Conservation (phyloP, 2,888 invertebrate genomes). For the Epinotia bilunana region DNA sequence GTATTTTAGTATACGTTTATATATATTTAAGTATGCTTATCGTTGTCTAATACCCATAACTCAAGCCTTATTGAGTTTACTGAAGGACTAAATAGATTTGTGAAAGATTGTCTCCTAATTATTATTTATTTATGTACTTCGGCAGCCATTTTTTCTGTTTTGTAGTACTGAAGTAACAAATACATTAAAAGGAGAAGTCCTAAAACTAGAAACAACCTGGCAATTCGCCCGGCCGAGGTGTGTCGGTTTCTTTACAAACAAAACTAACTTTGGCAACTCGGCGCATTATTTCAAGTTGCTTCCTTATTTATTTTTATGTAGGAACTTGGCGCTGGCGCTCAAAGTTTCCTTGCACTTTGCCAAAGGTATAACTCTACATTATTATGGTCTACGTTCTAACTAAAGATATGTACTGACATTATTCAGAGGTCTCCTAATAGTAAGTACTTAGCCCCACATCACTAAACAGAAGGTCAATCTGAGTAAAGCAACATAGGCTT, state of each 20-base stretch:
- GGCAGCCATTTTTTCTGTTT: too few species aligned
- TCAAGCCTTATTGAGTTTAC: background rate
- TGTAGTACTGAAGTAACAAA: background rate
- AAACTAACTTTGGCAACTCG: constrained; percentile 27
- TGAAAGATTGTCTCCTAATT: background rate
- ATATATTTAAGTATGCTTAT: too few species aligned
- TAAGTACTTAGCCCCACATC: background rate
- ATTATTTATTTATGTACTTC: too few species aligned
- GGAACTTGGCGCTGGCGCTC: constrained; percentile 20
- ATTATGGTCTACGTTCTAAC: constrained; percentile 14
- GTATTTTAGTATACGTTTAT: too few species aligned
- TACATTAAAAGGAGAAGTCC: background rate
- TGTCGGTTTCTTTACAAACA: constrained; percentile 9
- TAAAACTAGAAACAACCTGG: background rate
- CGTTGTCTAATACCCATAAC: too few species aligned
- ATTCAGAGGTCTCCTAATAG: background rate
- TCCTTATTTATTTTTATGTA: constrained; percentile 42
- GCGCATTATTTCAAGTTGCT: constrained; percentile 35
- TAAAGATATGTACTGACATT: background rate
- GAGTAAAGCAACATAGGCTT: too few species aligned
- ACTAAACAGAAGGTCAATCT: background rate
- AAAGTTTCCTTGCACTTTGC: constrained; percentile 25
- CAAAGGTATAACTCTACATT: constrained; percentile 6
- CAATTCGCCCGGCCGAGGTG: background rate
- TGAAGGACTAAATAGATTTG: too few species aligned